Evolutionary conservation across 35 echinoderm and acorn worm species (phyloP), one percentile per base, ranked within the genome.

Genomic region (Apostichopus californicus): DNA sequence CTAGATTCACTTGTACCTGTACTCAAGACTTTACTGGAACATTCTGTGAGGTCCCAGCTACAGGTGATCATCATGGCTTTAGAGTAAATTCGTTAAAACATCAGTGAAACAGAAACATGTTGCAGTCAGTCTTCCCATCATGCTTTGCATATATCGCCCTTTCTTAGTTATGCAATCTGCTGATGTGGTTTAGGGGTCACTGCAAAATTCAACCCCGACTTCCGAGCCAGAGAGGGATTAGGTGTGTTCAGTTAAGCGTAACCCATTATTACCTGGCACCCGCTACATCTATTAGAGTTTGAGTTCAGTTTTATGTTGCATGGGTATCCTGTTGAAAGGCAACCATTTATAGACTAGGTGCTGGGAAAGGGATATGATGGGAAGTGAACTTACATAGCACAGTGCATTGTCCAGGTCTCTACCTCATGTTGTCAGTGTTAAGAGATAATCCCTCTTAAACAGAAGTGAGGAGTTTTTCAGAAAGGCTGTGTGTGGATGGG

Each of bases 371-470:
- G 68, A 72, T 72, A 72, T 72, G 68, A 72, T 72, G 68, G 68
- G 68, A 72, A 72, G 2, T 72, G 68, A 72, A 72, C 68, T 72
- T 72, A 72, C 68, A 72, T 72, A 72, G 68, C 68, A 72, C 68
- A 72, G 68, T 72, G 68, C 68, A 72, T 72, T 72, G 68, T 72
- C 68, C 68, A 72, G 68, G 68, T 72, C 68, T 72, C 68, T 72
- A 72, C 68, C 68, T 72, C 68, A 72, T 72, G 2, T 72, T 72
- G n/a, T 46, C 34, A 46, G 34, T 46, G 34, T 2, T 46, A 46
- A 46, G 34, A 46, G 34, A 46, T 46, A 46, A 46, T 46, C 34
- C 1, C 34, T 46, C 34, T 46, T 46, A 46, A 46, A 46, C 34
- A 46, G 34, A 46, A 46, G 34, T 46, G 34, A 4, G 34, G 34